Evolutionary conservation across 1,140 invertebrate genomes (phyloP).

Genomic region (Trachymyrmex cornetzi): DNA sequence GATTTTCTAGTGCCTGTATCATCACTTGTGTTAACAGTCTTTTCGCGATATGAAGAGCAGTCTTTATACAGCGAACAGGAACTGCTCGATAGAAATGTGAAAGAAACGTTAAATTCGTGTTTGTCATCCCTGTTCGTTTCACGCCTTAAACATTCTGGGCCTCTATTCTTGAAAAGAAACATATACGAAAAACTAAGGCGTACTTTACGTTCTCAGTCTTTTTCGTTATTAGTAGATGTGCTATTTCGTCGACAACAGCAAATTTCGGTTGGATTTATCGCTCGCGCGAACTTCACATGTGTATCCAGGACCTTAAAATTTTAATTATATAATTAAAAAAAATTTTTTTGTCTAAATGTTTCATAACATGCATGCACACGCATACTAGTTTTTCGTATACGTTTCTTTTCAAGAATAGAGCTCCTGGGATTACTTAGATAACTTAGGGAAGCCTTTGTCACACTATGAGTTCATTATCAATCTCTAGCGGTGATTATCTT

Average conservation of each 20-base stretch:
- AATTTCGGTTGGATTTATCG: conserved; percentile 60
- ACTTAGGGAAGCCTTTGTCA: conserved; percentile 76
- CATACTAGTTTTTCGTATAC: too few relatives aligned
- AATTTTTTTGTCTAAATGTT: conserved; percentile 72
- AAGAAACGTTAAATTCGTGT: conserved; percentile 68
- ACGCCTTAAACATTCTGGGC: conserved; percentile 66
- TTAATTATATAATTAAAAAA: conserved; percentile 80
- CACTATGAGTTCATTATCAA: conserved; percentile 68
- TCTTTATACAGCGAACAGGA: conserved; percentile 78
- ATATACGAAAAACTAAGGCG: too few relatives aligned
- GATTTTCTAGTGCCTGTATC: conserved; percentile 72
- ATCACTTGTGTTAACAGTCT: conserved; percentile 77
- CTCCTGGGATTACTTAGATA: conserved; percentile 32
- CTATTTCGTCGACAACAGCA: conserved; percentile 52
- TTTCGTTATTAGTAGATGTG: conserved; percentile 25
- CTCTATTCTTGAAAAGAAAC: too few relatives aligned
- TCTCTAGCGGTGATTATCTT: conserved; percentile 73
- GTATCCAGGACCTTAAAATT: conserved; percentile 82
- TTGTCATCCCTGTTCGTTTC: conserved; percentile 50
- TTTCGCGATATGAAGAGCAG: conserved; percentile 80
- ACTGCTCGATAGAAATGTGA: conserved; percentile 76
- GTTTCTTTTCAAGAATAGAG: too few relatives aligned
- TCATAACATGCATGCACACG: too few relatives aligned
- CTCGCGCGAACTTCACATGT: conserved; percentile 75
- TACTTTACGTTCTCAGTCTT: background rate